Percentiles rank a stretch among this genome's conserved stretches.
Conservation (phyloP, 1,140 invertebrate genomes). For the Chlorops oryzae region DNA sequence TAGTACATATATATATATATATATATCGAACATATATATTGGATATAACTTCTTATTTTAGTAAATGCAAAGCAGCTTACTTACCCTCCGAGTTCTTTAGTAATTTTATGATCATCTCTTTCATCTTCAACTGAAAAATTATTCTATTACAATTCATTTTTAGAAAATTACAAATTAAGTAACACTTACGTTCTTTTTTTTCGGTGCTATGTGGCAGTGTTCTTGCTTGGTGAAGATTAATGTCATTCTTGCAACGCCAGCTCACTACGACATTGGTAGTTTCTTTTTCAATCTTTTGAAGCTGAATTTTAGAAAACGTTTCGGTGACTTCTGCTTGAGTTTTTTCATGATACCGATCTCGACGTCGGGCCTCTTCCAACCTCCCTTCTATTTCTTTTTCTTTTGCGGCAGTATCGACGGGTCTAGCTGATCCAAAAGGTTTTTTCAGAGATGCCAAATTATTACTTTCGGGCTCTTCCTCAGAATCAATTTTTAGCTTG, state of each 20-base stretch:
- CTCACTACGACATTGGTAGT: slow-evolving; percentile 22
- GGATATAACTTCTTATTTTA: no score
- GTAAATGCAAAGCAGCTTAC: no score
- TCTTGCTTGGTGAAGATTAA: background rate
- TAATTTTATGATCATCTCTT: no score
- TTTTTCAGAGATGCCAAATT: slow-evolving; percentile 52
- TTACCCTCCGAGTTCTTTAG: no score
- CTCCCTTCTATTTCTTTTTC: slow-evolving; percentile 70
- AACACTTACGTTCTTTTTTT: no score
- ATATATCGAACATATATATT: no score
- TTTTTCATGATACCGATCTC: slow-evolving; percentile 28
- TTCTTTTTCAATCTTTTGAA: slow-evolving; percentile 37
- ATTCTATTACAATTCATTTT: no score
- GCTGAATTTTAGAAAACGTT: slow-evolving; percentile 26
- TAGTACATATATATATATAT: no score
- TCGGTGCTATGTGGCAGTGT: no score
- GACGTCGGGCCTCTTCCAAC: slow-evolving; percentile 50
- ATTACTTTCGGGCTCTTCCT: slow-evolving; percentile 15
- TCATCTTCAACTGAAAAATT: no score
- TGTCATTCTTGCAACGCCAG: slow-evolving; percentile 15
- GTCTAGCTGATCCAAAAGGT: slow-evolving; percentile 88
- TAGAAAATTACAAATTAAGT: no score
- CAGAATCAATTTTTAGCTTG: slow-evolving; percentile 17
- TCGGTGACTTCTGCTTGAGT: slow-evolving; percentile 35
- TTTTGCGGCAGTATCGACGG: slow-evolving; percentile 83